Percentiles rank a stretch among this genome's conserved stretches.
phyloP scores from a whole-genome alignment of 2,888 invertebrate species.

The Fabriciana adippe region DNA sequence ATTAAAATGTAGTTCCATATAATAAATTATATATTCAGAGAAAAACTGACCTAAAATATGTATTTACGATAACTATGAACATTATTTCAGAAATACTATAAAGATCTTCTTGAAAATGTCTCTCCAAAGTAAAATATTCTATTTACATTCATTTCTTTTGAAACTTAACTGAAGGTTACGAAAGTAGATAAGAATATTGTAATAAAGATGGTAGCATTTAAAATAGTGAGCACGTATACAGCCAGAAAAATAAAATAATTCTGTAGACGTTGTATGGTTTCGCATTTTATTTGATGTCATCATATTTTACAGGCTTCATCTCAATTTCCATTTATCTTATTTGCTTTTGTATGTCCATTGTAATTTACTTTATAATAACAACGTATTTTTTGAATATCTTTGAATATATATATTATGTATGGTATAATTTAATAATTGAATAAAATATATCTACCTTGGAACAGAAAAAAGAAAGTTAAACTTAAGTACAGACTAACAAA shows the following conservation, averaged over 20 bases:
- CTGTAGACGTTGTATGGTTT: slow-evolving; percentile 12
- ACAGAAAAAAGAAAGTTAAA: too few relatives aligned
- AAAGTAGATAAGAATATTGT: not conserved
- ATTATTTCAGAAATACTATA: too few relatives aligned
- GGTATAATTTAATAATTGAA: too few relatives aligned
- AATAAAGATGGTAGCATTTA: not conserved
- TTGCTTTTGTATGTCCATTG: slow-evolving; percentile 8
- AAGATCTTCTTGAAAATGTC: too few relatives aligned
- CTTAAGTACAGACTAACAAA: too few relatives aligned
- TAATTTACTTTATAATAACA: not conserved
- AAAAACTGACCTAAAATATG: too few relatives aligned
- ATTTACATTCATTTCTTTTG: too few relatives aligned
- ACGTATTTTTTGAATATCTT: not conserved
- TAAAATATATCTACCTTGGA: too few relatives aligned
- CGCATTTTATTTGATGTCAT: slow-evolving; percentile 19
- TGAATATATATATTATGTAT: not conserved
- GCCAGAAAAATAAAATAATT: slow-evolving; percentile 7
- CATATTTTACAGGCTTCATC: slow-evolving; percentile 22
- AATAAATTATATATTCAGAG: not conserved
- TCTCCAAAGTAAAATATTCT: too few relatives aligned
- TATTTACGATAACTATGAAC: too few relatives aligned
- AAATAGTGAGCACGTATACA: slow-evolving; percentile 1
- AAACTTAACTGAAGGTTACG: too few relatives aligned
- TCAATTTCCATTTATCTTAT: slow-evolving; percentile 19
- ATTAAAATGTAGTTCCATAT: not conserved